Base-by-base conservation (phyloP, 2,888 invertebrate species). In the Icerya purchasi region DNA sequence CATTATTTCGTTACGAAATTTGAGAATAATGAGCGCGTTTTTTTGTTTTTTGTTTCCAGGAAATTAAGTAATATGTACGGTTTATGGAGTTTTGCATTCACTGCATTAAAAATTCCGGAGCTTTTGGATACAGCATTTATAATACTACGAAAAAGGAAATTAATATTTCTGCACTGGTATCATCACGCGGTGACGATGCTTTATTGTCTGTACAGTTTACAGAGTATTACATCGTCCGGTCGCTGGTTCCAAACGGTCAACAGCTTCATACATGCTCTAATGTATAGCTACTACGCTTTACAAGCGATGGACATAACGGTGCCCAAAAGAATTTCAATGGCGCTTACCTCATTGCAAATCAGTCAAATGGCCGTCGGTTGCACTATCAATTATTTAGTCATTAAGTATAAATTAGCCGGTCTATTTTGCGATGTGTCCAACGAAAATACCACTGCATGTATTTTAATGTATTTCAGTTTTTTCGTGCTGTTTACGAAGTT, bases 41-140 rank as follows among this genome's bases (percentile, higher is more conserved):
- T n/a, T n/a, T n/a, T n/a, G n/a, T n/a, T n/a, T n/a, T n/a, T n/a
- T n/a, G n/a, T n/a, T n/a, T n/a, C n/a, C n/a, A n/a, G n/a, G n/a
- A n/a, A n/a, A n/a, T n/a, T n/a, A n/a, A n/a, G n/a, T n/a, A n/a
- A n/a, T n/a, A n/a, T n/a, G n/a, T n/a, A n/a, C n/a, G n/a, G n/a
- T n/a, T n/a, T n/a, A n/a, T 98, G 97, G 97, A 89, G 93, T 65
- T 90, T 85, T 82, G 82, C 93, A 79, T 98, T 98, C 75, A 92
- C 93, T 52, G 76, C 96, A 65, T 93, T 93, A 63, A 98, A 98
- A 75, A 80, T 94, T 60, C 91, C 93, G 0, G 97, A 98, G 74
- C 78, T 97, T 54, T 93, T 92, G 8, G 94, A 94, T 75, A 94
- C 94, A 52, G 80, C 93, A 66, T 94, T 94, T 77, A 86, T 94